Base-by-base conservation (phyloP, 2,797 vertebrate genomes). In the Parotocinclus haroldoi region DNA sequence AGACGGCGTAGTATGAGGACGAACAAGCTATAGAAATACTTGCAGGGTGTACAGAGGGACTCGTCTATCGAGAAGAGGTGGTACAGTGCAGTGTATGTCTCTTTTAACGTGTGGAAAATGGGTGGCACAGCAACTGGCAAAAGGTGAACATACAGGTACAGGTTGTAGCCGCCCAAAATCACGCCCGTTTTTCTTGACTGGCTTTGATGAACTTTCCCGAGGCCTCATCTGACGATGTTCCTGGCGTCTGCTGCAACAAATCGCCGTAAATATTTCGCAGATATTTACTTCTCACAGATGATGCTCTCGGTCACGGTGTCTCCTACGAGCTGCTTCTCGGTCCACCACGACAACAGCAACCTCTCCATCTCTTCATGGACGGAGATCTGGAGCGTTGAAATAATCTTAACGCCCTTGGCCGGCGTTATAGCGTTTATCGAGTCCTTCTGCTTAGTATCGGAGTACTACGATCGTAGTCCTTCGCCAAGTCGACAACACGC, bases 361-460 rank as follows among this genome's bases (percentile, higher is more conserved):
- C 40, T 57, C 14, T 57, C n/a, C 36, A 40, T 19, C 9, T 58
- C 7, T 19, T 58, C 56, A 56, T 56, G 54, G 37, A 40, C 10
- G 13, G 19, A 53, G 1, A 18, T 53, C 51, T 17, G 37, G 1
- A n/a, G 36, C n/a, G 38, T 56, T 7, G 12, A 39, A 38, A 56
- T 9, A 7, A 56, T 56, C 8, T n/a, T 56, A 39, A 56, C 3
- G 37, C 53, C 53, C n/a, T 56, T 56, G 53, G 53, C 53, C 14
- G 53, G 53, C 13, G 12, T 56, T 56, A 56, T 56, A 56, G 54
- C 54, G 36, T 56, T 56, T 39, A 56, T 55, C 1, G 27, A 55
- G 19, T n/a, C n/a, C n/a, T 56, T 56, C 54, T 56, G 36, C 19
- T 39, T 56, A 27, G 2, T 5, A 27, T 27, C 2, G 27, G 5